Base-by-base conservation (phyloP, 2,113 vertebrate species). In the Menidia beryllina region DNA sequence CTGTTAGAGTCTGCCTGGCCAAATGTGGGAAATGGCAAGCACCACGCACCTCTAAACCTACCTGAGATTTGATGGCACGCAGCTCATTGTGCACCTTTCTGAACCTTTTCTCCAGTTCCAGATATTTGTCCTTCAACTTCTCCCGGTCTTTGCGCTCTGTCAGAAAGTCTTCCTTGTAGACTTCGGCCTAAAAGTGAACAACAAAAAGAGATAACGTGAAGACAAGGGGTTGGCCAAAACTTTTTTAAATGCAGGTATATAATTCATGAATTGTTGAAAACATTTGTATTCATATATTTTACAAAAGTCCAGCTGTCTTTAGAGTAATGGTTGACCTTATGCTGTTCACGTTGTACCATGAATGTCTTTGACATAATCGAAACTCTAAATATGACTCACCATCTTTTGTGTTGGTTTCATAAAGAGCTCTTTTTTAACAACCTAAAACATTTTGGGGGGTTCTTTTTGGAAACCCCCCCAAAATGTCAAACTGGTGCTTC, bases 91-190 rank as follows among this genome's bases (percentile, higher is more conserved):
- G 27, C 57, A 93, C 93, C 13, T 72, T 90, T 5, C 48, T 77
- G 15, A 62, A 89, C 30, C 50, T 77, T 8, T 62, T 83, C 71
- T 91, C 83, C 7, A 89, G 75, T 14, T 88, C 83, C 72, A 80
- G 52, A 52, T 72, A 76, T 34, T 86, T 89, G 2, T 24, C 80
- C 7, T 88, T 85, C 0, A 92, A 82, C 50, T 50, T 86, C 68
- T 88, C 87, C 10, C 87, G 48, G 80, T 92, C 91, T n/a, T 6
- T 75, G 1, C 88, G 70, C 79, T 91, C 91, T 20, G 59, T 92
- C 43, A 81, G 0, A 10, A 92, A 91, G 86, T 92, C 91, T 11
- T 92, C 91, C 60, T 86, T 88, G 64, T 89, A 89, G n/a, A 89
- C 71, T 23, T 88, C 72, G 0, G 87, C 90, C 91, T 92, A n/a